Evolutionary conservation across 92 coral and sea anemone genomes (phyloP).

Genomic region (Paragorgia papillata): DNA sequence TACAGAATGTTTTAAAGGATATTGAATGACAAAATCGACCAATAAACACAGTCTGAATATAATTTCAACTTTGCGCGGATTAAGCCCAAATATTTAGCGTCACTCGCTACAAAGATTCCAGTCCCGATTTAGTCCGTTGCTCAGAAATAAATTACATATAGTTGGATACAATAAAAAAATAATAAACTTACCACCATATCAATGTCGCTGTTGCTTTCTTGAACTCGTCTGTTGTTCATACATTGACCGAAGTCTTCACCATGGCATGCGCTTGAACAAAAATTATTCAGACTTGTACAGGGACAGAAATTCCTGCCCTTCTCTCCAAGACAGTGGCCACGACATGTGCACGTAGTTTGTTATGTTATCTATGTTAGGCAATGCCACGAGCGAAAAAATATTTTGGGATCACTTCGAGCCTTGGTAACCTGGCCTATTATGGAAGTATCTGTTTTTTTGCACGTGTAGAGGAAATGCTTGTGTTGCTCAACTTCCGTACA

Average conservation of each 20-base stretch:
- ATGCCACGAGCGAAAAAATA: too few species aligned
- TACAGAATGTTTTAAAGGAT: too few species aligned
- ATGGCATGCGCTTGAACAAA: too few species aligned
- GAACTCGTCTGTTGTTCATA: constrained; percentile 13
- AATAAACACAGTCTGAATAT: too few species aligned
- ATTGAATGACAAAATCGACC: too few species aligned
- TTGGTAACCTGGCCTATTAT: too few species aligned
- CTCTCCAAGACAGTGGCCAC: constrained; percentile 33
- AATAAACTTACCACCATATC: constrained; percentile 3
- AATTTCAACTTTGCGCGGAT: not conserved
- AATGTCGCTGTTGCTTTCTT: constrained; percentile 31
- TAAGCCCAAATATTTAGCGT: not conserved
- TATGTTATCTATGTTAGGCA: constrained; percentile 18
- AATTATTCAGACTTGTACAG: constrained; percentile 29
- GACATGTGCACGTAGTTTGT: constrained; percentile 39
- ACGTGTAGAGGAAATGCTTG: too few species aligned
- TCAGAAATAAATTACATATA: constrained; percentile 2
- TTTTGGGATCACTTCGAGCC: too few species aligned
- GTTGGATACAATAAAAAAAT: not conserved
- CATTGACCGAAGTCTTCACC: not conserved
- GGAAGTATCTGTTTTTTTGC: too few species aligned
- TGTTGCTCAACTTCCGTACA: too few species aligned
- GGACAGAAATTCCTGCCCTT: constrained; percentile 47
- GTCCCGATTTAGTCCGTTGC: not conserved
- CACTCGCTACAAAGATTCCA: too few species aligned